Evolutionary conservation across 2,888 invertebrate genomes (phyloP).

Genomic region (Acronicta psi): DNA sequence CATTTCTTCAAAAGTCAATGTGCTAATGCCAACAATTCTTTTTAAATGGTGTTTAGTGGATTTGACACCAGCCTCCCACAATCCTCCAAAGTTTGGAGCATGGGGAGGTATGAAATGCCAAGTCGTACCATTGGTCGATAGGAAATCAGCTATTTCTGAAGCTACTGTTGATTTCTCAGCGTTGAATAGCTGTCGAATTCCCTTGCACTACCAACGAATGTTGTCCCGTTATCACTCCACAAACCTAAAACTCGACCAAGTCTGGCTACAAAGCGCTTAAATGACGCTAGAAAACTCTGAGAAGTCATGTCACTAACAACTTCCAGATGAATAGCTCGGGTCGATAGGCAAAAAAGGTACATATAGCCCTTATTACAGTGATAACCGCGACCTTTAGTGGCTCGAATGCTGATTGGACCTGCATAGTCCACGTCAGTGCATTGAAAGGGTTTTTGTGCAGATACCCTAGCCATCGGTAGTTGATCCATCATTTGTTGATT

Average conservation of each 20-base stretch:
- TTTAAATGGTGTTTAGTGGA: too few species aligned
- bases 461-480: slow-evolving; percentile 10
- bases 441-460: slow-evolving; percentile 6
- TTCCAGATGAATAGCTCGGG: background rate
- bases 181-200: slow-evolving; percentile 7
- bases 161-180: background rate
- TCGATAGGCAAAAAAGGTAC: background rate
- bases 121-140: background rate
- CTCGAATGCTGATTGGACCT: background rate
- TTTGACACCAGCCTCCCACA: too few species aligned
- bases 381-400: too few species aligned
- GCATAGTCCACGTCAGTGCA: slow-evolving; percentile 2
- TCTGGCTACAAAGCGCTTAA: background rate
- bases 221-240: slow-evolving; percentile 11
- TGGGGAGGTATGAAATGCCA: background rate
- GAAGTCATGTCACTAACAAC: background rate
- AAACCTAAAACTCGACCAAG: background rate
- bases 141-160: background rate
- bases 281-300: background rate
- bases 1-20: slow-evolving; percentile 13
- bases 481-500: background rate
- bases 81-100: background rate
- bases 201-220: slow-evolving; percentile 6
- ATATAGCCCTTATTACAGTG: too few species aligned
- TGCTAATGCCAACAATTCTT: slow-evolving; percentile 2